Evolutionary conservation across 2,113 vertebrate species (phyloP).

Genomic region (Tretioscincus oriximinensis): DNA sequence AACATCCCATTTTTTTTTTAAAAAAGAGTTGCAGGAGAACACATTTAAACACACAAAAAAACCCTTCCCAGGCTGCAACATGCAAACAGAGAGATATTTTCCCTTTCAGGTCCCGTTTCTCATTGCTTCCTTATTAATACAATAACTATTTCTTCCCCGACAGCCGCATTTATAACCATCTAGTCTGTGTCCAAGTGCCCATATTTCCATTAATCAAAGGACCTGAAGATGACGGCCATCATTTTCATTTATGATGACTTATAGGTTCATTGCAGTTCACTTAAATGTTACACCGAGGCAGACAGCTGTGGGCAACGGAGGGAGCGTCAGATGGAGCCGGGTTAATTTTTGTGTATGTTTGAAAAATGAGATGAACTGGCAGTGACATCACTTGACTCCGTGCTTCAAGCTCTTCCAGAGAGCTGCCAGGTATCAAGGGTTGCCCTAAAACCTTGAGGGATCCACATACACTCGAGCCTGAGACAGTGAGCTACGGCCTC

Average conservation of each 20-base stretch:
- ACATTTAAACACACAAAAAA: slow-evolving; percentile 7
- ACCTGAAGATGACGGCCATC: slow-evolving; percentile 72
- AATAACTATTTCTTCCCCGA: slow-evolving; percentile 79
- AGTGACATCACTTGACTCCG: neutral
- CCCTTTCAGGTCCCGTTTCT: slow-evolving; percentile 42
- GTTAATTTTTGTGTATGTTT: slow-evolving; percentile 15
- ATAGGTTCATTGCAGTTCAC: slow-evolving; percentile 67
- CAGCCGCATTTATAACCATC: slow-evolving; percentile 81
- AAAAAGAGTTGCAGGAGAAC: neutral
- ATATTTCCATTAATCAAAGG: slow-evolving; percentile 78
- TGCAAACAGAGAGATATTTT: slow-evolving; percentile 18
- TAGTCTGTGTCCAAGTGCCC: slow-evolving; percentile 75
- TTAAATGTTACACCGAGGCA: slow-evolving; percentile 46
- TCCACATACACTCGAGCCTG: no score
- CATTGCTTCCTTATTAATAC: slow-evolving; percentile 75
- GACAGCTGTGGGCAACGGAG: slow-evolving; percentile 24
- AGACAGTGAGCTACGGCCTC: no score
- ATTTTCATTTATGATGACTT: slow-evolving; percentile 75
- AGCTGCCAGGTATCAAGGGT: neutral
- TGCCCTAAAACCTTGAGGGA: neutral
- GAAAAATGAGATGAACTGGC: neutral
- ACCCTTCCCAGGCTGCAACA: slow-evolving; percentile 21
- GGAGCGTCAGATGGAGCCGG: slow-evolving; percentile 2
- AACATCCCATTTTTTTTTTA: neutral
- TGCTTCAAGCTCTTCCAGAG: neutral